Evolutionary conservation across 2,888 invertebrate species (phyloP).

Genomic region (Aleiodes alternator): DNA sequence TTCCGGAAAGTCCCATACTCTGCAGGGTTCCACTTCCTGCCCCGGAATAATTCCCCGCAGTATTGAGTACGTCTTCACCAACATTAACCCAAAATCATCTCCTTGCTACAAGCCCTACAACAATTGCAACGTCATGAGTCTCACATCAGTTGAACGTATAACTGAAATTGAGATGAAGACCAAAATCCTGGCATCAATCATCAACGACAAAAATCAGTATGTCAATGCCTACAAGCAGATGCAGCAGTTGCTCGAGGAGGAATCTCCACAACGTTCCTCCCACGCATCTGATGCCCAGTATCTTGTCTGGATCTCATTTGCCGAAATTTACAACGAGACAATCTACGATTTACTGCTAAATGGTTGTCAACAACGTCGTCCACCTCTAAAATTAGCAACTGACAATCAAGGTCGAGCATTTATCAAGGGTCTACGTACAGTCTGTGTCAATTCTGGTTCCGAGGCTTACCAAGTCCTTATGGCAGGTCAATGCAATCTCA

Average conservation of each 20-base stretch:
- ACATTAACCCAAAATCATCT: constrained; percentile 60
- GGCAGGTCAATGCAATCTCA: constrained; percentile 87
- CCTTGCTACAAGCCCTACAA: constrained; percentile 68
- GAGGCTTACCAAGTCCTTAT: constrained; percentile 91
- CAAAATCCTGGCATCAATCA: constrained; percentile 65
- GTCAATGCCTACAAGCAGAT: constrained; percentile 67
- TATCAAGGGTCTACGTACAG: constrained; percentile 75
- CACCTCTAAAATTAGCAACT: constrained; percentile 66
- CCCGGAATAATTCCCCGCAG: constrained; percentile 84
- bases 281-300: constrained; percentile 62
- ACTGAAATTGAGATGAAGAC: constrained; percentile 66
- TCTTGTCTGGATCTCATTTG: constrained; percentile 90
- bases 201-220: constrained; percentile 66
- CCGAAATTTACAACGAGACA: constrained; percentile 94
- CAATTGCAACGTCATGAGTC: constrained; percentile 62
- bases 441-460: constrained; percentile 83
- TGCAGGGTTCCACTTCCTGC: constrained; percentile 82
- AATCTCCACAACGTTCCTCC: constrained; percentile 61
- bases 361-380: constrained; percentile 65
- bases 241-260: constrained; percentile 68
- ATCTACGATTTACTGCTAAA: constrained; percentile 87
- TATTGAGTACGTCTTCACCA: constrained; percentile 79
- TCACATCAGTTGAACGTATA: constrained; percentile 60
- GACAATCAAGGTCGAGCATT: constrained; percentile 67
- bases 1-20: constrained; percentile 92